Evolutionary conservation across 2,797 vertebrate species (phyloP).

Genomic region (Ptychobarbus kaznakovi): DNA sequence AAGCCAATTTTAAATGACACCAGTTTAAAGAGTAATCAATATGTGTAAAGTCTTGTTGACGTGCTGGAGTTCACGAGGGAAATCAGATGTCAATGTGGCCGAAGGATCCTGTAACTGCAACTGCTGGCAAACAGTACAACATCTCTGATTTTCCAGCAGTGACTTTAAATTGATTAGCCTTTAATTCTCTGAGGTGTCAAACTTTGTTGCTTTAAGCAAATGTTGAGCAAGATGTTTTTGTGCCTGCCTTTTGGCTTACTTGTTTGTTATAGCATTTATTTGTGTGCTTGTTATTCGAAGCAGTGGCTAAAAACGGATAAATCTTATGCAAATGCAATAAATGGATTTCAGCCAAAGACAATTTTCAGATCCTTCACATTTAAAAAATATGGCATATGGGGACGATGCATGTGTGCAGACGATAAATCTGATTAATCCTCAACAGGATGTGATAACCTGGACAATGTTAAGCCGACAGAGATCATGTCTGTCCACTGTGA

Average conservation of each 20-base stretch:
- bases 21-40: constrained; percentile 53
- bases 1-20: constrained; percentile 50
- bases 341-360: constrained; percentile 25
- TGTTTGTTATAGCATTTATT: constrained; percentile 32
- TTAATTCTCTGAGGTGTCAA: constrained; percentile 41
- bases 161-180: constrained; percentile 48
- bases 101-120: constrained; percentile 42
- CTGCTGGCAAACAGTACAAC: constrained; percentile 19
- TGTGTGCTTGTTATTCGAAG: constrained; percentile 20
- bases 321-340: constrained; percentile 25
- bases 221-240: constrained; percentile 24
- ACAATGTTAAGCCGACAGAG: constrained; percentile 28
- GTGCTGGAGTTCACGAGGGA: constrained; percentile 33
- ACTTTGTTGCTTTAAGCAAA: constrained; percentile 29
- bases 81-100: constrained; percentile 40
- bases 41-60: constrained; percentile 48
- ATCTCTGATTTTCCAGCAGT: neutral
- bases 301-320: constrained; percentile 30
- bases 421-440: constrained; percentile 23
- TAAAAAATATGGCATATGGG: constrained; percentile 8
- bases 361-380: constrained; percentile 27
- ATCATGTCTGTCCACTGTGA: constrained; percentile 75
- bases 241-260: constrained; percentile 17
- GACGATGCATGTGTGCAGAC: neutral
- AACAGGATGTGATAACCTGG: constrained; percentile 29